These are phyloP conservation scores for Ceriagrion tenellum DNA, from an alignment of 2,888 invertebrate genomes.

Conservation along the genomic window DNA sequence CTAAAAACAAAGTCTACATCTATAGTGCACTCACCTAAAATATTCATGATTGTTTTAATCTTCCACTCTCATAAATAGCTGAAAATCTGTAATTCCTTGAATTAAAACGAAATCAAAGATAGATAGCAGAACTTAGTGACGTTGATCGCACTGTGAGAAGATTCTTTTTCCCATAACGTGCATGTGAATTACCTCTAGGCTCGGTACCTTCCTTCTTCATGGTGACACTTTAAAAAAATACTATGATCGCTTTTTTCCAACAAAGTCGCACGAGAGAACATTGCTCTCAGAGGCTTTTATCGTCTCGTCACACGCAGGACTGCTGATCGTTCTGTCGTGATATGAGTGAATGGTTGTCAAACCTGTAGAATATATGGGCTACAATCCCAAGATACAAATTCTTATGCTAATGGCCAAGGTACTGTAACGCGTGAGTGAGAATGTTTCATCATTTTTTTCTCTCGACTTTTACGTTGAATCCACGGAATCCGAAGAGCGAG, in stretches of 20 bases:
- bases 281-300: background rate
- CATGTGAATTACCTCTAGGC: background rate
- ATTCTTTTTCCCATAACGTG: background rate
- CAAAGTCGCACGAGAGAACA: background rate
- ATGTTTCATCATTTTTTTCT: background rate
- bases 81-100: too few relatives aligned
- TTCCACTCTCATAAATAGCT: too few relatives aligned
- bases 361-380: background rate
- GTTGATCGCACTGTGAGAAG: background rate
- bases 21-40: too few relatives aligned
- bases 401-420: background rate
- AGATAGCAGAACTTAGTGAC: too few relatives aligned
- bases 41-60: too few relatives aligned
- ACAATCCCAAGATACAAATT: background rate
- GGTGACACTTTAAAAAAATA: background rate
- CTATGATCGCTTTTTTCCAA: background rate
- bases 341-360: background rate
- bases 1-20: too few relatives aligned
- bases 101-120: too few relatives aligned
- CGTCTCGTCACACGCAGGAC: background rate
- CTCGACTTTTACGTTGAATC: background rate
- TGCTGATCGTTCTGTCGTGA: background rate
- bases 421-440: background rate
- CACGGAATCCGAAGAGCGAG: background rate
- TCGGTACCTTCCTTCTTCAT: background rate